Evolutionary conservation across 2,113 vertebrate genomes (phyloP), one percentile per base, ranked within the genome.

Genomic region (Petaurus breviceps): DNA sequence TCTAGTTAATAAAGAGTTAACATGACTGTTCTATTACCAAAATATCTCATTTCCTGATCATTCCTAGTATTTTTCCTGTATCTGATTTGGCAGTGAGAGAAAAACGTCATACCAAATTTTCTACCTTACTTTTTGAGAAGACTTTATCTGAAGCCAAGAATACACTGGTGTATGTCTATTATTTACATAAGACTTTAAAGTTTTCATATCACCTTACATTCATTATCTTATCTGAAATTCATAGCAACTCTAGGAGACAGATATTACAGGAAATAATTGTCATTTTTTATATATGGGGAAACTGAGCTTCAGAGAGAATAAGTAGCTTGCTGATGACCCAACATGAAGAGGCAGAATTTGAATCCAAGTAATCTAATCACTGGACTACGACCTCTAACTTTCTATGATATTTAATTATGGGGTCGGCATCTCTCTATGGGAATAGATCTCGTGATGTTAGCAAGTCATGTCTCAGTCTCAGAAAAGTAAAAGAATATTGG

Each of bases 71-170:
- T 92, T 51, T 94, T 94, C 31, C 55, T 43, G 23, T 47, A 90
- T 46, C 68, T 95, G 23, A 61, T 95, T 89, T 95, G 68, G 68
- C 68, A 95, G 25, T 14, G 37, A 95, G 4, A 77, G 61, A 50
- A 90, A 94, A 43, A 8, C 49, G 54, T 28, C 57, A 51, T 0
- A 24, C 1, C 11, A 52, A 52, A 46, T 91, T 94, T 95, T 93
- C 54, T 91, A 61, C 7, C 68, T 91, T 89, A 50, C 68, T 50
- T 91, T 94, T 91, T 43, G 51, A 95, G 43, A 50, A 95, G 68
- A n/a, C 37, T n/a, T 77, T 68, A 77, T 77, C 19, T 84, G 68
- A 37, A 84, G 37, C 68, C n/a, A 84, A 84, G 16, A 84, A 84
- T 43, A 84, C n/a, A 84, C n/a, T 84, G n/a, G 2, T 23, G 19